Conservation (phyloP, 2,797 vertebrate genomes). For the Lates japonicus region DNA sequence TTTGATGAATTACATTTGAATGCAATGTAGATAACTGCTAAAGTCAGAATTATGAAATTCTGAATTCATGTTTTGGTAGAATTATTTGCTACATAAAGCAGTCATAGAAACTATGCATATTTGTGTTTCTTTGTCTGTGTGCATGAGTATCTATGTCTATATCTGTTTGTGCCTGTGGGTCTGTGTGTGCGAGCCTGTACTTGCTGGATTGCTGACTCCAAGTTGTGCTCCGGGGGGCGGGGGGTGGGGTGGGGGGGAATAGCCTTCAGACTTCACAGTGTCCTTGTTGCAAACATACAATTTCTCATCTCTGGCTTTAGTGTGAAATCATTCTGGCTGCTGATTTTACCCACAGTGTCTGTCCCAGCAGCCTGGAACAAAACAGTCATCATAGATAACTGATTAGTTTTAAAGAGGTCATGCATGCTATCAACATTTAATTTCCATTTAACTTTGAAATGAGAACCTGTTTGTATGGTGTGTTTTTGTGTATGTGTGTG, state of each 20-base stretch:
- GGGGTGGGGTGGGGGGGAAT: slow-evolving; percentile 33
- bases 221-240: slow-evolving; percentile 33
- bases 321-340: slow-evolving; percentile 80
- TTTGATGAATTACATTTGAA: slow-evolving; percentile 34
- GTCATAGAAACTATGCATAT: slow-evolving; percentile 2
- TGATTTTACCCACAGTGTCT: slow-evolving; percentile 55
- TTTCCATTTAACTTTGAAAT: slow-evolving; percentile 59
- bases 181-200: slow-evolving; percentile 22
- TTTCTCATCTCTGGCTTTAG: slow-evolving; percentile 62
- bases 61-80: not conserved
- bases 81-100: not conserved
- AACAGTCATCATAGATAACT: slow-evolving; percentile 67
- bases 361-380: slow-evolving; percentile 61
- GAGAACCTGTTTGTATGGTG: slow-evolving; percentile 62
- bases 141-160: slow-evolving; percentile 24
- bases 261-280: slow-evolving; percentile 54
- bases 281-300: slow-evolving; percentile 52
- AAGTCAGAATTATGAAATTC: slow-evolving; percentile 3
- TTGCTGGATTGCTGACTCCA: slow-evolving; percentile 56
- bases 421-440: slow-evolving; percentile 70
- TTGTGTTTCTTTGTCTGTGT: slow-evolving; percentile 3
- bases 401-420: slow-evolving; percentile 68
- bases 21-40: slow-evolving; percentile 3
- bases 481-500: slow-evolving; percentile 85
- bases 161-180: slow-evolving; percentile 37